Conservation (phyloP, 2,113 vertebrate species). For the Leptodactylus fuscus region DNA sequence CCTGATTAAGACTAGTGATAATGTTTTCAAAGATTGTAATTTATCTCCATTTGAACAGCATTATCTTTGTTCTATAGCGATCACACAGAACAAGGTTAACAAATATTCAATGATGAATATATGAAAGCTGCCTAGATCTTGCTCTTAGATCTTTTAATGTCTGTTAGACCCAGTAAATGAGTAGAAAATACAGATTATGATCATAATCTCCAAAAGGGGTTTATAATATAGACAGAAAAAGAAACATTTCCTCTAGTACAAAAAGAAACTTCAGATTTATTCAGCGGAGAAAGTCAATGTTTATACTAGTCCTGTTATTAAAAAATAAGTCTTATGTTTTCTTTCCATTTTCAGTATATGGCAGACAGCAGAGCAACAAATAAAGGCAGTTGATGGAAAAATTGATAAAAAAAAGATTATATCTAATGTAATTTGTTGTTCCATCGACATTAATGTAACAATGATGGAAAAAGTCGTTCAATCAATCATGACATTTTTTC, state of each 20-base stretch:
- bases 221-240: conserved; percentile 69
- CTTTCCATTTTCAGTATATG: too few relatives aligned
- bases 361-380: too few relatives aligned
- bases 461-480: too few relatives aligned
- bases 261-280: neutral
- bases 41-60: conserved; percentile 79
- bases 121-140: conserved; percentile 76
- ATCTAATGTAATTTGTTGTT: too few relatives aligned
- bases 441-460: too few relatives aligned
- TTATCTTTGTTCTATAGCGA: conserved; percentile 75
- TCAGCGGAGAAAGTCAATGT: neutral
- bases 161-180: conserved; percentile 68
- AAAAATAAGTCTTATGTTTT: too few relatives aligned
- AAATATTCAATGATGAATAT: conserved; percentile 77
- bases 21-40: conserved; percentile 80
- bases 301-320: neutral
- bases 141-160: conserved; percentile 66
- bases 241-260: neutral
- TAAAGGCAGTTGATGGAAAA: too few relatives aligned
- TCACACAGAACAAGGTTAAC: conserved; percentile 75
- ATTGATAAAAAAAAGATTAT: too few relatives aligned
- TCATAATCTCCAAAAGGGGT: conserved; percentile 71
- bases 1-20: conserved; percentile 76
- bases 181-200: conserved; percentile 65
- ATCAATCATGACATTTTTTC: neutral